A percentile compares a stretch with the other conserved stretches of the same genome.
phyloP scores from a whole-genome alignment of 2,888 invertebrate species.

The Caenorhabditis wallacei region DNA sequence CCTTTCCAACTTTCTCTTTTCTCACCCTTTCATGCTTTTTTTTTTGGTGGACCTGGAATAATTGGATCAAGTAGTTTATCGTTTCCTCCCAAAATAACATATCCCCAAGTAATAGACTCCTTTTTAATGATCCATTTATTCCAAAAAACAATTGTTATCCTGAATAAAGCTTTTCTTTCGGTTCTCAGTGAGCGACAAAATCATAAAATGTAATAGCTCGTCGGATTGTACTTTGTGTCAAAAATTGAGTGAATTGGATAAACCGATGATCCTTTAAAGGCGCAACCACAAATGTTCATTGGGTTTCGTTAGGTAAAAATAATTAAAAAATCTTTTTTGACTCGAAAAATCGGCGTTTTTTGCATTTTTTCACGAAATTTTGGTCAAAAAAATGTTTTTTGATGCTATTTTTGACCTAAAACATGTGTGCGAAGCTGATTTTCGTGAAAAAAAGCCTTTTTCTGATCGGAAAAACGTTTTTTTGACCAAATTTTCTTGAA shows the following conservation, averaged over 20 bases:
- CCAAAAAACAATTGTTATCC: slow-evolving; percentile 49
- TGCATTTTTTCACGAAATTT: too few relatives aligned
- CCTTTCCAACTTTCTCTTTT: slow-evolving; percentile 43
- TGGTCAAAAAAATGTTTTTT: too few relatives aligned
- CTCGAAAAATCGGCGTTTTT: too few relatives aligned
- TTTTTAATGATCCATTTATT: slow-evolving; percentile 26
- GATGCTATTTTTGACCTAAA: too few relatives aligned
- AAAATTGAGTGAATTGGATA: not conserved
- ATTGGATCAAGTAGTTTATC: slow-evolving; percentile 35
- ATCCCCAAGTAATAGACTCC: slow-evolving; percentile 11
- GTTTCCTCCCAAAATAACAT: slow-evolving; percentile 24
- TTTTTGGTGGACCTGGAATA: slow-evolving; percentile 35
- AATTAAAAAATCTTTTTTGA: too few relatives aligned
- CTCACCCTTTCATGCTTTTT: slow-evolving; percentile 44
- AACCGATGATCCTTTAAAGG: too few relatives aligned
- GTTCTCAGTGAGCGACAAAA: not conserved
- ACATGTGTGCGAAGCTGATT: too few relatives aligned
- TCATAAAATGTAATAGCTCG: slow-evolving; percentile 39
- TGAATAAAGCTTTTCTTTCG: slow-evolving; percentile 58
- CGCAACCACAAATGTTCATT: too few relatives aligned
- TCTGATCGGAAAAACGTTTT: too few relatives aligned
- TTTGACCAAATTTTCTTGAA: too few relatives aligned
- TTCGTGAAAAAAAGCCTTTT: too few relatives aligned
- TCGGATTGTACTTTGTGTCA: slow-evolving; percentile 19
- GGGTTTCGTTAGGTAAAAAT: too few relatives aligned